These are phyloP conservation scores for Formica aserva DNA, from an alignment of 2,888 invertebrate genomes.

Conservation along the genomic window DNA sequence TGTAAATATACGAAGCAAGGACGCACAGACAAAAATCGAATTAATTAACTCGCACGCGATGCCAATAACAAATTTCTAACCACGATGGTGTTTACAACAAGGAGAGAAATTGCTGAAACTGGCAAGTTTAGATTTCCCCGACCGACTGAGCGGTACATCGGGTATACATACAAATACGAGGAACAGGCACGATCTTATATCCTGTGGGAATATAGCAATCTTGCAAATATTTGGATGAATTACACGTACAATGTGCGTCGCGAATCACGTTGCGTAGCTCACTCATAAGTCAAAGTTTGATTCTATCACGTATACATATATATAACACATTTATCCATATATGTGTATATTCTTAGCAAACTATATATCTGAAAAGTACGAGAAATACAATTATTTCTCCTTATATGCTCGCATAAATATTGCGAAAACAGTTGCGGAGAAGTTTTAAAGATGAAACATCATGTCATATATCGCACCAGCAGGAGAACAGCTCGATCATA, in stretches of 20 bases:
- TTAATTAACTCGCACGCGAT: conserved; percentile 27
- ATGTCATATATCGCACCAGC: conserved; percentile 50
- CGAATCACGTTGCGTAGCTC: conserved; percentile 24
- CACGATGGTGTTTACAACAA: conserved; percentile 31
- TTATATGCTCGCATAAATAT: background rate
- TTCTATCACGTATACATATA: background rate
- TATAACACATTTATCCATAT: conserved; percentile 13
- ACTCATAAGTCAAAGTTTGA: conserved; percentile 25
- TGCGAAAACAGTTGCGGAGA: background rate
- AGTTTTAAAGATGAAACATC: conserved; percentile 54
- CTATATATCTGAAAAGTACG: background rate
- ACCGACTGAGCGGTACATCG: conserved; percentile 59
- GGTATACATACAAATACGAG: conserved; percentile 66
- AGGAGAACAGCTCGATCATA: conserved; percentile 73
- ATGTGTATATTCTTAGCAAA: background rate
- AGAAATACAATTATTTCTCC: background rate
- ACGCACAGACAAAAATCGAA: conserved; percentile 3
- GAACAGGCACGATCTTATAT: conserved; percentile 38
- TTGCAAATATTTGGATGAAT: conserved; percentile 62
- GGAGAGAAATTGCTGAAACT: conserved; percentile 60
- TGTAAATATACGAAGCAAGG: background rate
- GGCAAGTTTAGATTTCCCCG: conserved; percentile 72
- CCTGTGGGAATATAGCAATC: conserved; percentile 59
- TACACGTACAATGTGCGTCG: conserved; percentile 50
- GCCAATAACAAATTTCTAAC: conserved; percentile 38